Conservation (phyloP, 2,888 invertebrate species). For the Anagyrus pseudococci region DNA sequence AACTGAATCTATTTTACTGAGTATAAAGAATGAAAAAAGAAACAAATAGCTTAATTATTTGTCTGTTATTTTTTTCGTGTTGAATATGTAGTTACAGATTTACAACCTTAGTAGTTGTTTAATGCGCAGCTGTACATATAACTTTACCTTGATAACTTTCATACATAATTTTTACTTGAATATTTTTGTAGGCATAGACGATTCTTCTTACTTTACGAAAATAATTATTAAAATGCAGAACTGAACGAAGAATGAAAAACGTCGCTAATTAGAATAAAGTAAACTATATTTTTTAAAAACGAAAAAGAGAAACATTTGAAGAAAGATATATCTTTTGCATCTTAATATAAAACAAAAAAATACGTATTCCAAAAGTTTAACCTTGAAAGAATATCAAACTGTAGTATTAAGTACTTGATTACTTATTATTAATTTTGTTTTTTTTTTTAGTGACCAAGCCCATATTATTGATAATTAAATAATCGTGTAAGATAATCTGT, state of each 20-base stretch:
- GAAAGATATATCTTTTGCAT: background rate
- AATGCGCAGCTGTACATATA: background rate
- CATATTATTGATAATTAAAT: background rate
- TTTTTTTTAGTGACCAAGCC: background rate
- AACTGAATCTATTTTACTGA: background rate
- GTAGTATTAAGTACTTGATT: no score
- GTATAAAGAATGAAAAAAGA: background rate
- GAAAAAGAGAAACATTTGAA: background rate
- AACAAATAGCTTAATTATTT: background rate
- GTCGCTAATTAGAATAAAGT: no score
- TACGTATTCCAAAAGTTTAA: background rate
- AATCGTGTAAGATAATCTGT: constrained; percentile 3
- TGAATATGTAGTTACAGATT: background rate
- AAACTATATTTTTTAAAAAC: background rate
- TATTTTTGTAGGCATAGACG: no score
- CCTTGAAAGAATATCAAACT: background rate
- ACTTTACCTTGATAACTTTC: background rate
- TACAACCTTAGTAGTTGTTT: background rate
- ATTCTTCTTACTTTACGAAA: no score
- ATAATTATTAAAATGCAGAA: no score
- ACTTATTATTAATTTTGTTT: no score
- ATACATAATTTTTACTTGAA: no score
- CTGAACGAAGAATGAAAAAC: no score
- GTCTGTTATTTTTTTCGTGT: no score
- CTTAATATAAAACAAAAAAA: background rate